phyloP scores from a whole-genome alignment of 2,113 vertebrate species.

The Microcebus jonahi region DNA sequence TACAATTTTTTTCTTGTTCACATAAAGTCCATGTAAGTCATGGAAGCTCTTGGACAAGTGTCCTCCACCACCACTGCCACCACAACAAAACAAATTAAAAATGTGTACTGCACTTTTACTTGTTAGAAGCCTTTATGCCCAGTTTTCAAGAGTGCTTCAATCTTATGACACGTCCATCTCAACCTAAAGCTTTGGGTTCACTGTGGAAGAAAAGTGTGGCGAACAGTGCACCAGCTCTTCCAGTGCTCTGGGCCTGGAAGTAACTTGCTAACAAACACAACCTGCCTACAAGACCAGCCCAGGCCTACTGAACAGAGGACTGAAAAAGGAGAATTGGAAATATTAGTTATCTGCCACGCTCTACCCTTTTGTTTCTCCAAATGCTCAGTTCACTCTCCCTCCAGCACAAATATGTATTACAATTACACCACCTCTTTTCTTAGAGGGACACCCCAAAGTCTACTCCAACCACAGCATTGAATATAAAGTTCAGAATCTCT shows the following conservation, averaged over 20 bases:
- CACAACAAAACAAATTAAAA: not conserved
- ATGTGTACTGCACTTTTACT: not conserved
- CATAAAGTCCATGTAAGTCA: not conserved
- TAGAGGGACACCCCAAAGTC: not conserved
- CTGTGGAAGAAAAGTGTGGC: not conserved
- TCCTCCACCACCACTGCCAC: not conserved
- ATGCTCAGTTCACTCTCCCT: not conserved
- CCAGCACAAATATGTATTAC: not conserved
- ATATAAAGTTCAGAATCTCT: not conserved
- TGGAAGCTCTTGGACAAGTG: not conserved
- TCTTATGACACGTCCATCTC: not conserved
- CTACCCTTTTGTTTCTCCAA: not conserved
- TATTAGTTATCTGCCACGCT: not conserved
- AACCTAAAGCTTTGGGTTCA: not conserved
- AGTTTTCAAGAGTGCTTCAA: not conserved
- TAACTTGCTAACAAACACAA: too few species aligned
- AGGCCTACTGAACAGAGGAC: not conserved
- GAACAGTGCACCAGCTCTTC: rapidly evolving
- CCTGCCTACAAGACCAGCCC: not conserved
- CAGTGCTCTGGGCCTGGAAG: not conserved
- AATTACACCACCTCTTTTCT: not conserved
- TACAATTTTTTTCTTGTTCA: not conserved
- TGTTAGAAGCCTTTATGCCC: not conserved
- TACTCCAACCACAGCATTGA: not conserved
- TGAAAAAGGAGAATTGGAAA: not conserved